These are phyloP conservation scores for Lophius americanus DNA, from an alignment of 2,797 vertebrate species.

Conservation along the genomic window DNA sequence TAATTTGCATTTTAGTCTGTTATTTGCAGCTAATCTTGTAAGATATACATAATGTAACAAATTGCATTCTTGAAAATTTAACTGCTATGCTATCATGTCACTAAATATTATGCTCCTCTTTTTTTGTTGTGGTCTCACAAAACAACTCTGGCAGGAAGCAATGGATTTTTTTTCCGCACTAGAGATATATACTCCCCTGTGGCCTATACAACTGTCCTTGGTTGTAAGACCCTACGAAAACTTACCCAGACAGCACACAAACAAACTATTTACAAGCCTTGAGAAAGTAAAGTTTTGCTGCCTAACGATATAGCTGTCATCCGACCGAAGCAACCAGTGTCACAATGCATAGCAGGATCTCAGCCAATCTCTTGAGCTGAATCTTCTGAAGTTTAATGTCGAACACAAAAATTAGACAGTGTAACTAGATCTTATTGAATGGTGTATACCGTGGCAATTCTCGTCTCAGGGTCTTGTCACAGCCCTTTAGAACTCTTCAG, in stretches of 20 bases:
- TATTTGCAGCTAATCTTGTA: slow-evolving; percentile 11
- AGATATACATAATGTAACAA: neutral
- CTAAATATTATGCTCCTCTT: slow-evolving; percentile 27
- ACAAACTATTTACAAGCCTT: slow-evolving; percentile 42
- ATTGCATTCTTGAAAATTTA: slow-evolving; percentile 32
- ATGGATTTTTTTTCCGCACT: slow-evolving; percentile 49
- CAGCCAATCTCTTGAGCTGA: slow-evolving; percentile 18
- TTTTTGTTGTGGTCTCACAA: slow-evolving; percentile 30
- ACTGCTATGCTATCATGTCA: slow-evolving; percentile 20
- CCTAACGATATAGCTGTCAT: slow-evolving; percentile 25
- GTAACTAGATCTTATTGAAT: too few relatives aligned
- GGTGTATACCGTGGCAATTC: too few relatives aligned
- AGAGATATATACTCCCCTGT: slow-evolving; percentile 49
- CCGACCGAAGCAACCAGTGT: slow-evolving; percentile 7
- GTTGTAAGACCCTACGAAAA: slow-evolving; percentile 54
- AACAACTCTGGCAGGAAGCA: slow-evolving; percentile 42
- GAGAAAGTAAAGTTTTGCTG: slow-evolving; percentile 34
- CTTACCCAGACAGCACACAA: slow-evolving; percentile 45
- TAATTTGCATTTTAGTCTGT: slow-evolving; percentile 5
- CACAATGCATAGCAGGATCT: slow-evolving; percentile 2
- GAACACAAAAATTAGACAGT: too few relatives aligned
- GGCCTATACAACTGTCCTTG: slow-evolving; percentile 66
- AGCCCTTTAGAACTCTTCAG: too few relatives aligned
- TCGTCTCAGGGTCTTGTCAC: too few relatives aligned
- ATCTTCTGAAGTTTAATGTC: neutral